Conservation (phyloP, 2,888 invertebrate species). For the Heliconius aoede region DNA sequence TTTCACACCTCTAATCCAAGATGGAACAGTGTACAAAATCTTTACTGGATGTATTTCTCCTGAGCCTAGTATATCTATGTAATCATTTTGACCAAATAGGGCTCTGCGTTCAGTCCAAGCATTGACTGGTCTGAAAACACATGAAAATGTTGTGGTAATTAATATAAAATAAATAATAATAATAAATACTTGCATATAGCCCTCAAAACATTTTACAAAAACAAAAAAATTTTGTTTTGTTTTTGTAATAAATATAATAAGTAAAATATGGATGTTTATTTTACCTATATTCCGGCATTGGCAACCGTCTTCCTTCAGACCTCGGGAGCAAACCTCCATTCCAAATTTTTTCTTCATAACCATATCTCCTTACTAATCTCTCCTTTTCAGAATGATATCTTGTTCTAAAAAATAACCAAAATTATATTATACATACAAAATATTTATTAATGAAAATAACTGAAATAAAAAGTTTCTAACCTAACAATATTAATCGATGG, state of each 20-base stretch:
- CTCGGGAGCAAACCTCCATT: conserved; percentile 89
- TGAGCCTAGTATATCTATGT: conserved; percentile 97
- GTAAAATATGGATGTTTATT: neutral
- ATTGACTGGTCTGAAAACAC: conserved; percentile 85
- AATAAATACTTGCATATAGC: too few relatives aligned
- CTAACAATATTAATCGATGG: conserved; percentile 71
- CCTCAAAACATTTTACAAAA: too few relatives aligned
- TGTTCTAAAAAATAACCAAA: conserved; percentile 60
- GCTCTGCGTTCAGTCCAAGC: conserved; percentile 90
- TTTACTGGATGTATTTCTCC: conserved; percentile 91
- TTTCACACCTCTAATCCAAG: conserved; percentile 94
- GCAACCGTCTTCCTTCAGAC: conserved; percentile 78
- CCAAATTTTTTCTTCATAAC: conserved; percentile 87
- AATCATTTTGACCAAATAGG: conserved; percentile 97
- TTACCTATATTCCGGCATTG: conserved; percentile 87
- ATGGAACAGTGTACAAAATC: conserved; percentile 92
- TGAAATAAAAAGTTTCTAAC: conserved; percentile 57
- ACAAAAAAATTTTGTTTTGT: too few relatives aligned
- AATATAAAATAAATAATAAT: neutral
- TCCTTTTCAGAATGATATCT: conserved; percentile 86
- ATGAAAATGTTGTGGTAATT: neutral
- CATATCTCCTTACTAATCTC: conserved; percentile 86
- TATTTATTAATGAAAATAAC: neutral
- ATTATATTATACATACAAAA: neutral
- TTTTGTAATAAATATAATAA: neutral